These are phyloP conservation scores for Colinus virginianus DNA, from an alignment of 2,113 vertebrate species.

Conservation along the genomic window DNA sequence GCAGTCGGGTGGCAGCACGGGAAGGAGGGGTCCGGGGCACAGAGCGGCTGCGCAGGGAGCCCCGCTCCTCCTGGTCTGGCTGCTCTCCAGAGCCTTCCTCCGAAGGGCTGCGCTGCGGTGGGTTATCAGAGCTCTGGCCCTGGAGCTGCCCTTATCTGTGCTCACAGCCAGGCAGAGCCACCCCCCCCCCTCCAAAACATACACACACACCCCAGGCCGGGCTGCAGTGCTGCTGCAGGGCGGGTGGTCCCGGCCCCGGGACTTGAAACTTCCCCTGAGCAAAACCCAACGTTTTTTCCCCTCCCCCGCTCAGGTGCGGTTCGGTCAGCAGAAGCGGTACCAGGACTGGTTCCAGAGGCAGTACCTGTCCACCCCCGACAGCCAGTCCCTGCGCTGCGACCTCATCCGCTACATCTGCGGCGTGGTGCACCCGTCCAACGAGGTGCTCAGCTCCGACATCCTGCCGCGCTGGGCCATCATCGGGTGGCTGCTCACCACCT, in stretches of 20 bases:
- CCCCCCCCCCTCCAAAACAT: neutral
- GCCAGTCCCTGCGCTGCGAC: conserved; percentile 95
- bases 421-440: conserved; percentile 95
- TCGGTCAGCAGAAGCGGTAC: conserved; percentile 96
- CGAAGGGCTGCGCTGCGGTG: neutral
- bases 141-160: neutral
- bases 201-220: neutral
- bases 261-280: rapidly evolving
- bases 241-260: too few relatives aligned
- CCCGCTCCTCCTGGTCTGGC: neutral
- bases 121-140: neutral
- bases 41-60: neutral
- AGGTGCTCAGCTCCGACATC: conserved; percentile 97
- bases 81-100: neutral
- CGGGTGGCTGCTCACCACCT: conserved; percentile 96
- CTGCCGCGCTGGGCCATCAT: conserved; percentile 98
- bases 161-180: neutral
- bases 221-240: neutral
- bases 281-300: rapidly evolving
- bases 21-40: neutral
- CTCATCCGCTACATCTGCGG: conserved; percentile 98
- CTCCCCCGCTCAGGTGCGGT: conserved; percentile 83
- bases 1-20: neutral
- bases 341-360: conserved; percentile 98
- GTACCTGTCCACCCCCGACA: conserved; percentile 93